phyloP scores from a whole-genome alignment of 2,113 vertebrate genomes.

The Scomber japonicus region DNA sequence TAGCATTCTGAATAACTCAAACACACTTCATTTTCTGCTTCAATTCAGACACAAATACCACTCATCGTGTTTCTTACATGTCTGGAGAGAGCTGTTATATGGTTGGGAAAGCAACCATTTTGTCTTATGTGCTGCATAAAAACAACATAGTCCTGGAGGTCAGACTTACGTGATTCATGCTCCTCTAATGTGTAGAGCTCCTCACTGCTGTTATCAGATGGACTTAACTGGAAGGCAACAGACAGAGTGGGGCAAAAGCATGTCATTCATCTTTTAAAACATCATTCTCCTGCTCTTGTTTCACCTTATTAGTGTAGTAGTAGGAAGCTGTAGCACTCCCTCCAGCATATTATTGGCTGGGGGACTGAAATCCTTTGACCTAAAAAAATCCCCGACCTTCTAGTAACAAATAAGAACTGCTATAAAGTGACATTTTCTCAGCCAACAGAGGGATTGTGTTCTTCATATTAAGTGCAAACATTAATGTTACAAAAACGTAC shows the following conservation, averaged over 20 bases:
- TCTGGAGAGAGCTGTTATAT: background rate
- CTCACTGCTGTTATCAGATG: conserved; percentile 81
- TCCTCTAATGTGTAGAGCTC: conserved; percentile 90
- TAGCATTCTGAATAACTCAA: background rate
- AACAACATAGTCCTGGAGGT: conserved; percentile 6
- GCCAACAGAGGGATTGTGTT: background rate
- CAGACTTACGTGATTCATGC: conserved; percentile 93
- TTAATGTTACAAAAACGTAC: background rate
- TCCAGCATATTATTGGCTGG: background rate
- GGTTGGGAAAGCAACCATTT: conserved; percentile 32
- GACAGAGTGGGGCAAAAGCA: background rate
- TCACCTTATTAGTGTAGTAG: background rate
- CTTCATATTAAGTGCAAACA: background rate
- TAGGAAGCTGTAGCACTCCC: background rate
- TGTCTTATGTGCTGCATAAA: conserved; percentile 85
- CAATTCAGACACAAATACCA: background rate
- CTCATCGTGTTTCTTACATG: background rate
- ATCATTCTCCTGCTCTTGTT: background rate
- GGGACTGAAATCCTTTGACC: background rate
- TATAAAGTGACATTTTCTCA: background rate
- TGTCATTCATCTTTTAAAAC: background rate
- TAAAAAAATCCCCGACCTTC: background rate
- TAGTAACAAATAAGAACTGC: conserved; percentile 1
- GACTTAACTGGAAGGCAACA: conserved; percentile 82
- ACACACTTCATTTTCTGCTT: background rate